Percentiles rank a stretch among this genome's conserved stretches.
Evolutionary conservation across 2,888 invertebrate genomes (phyloP).

Genomic region (Amorpha juglandis): DNA sequence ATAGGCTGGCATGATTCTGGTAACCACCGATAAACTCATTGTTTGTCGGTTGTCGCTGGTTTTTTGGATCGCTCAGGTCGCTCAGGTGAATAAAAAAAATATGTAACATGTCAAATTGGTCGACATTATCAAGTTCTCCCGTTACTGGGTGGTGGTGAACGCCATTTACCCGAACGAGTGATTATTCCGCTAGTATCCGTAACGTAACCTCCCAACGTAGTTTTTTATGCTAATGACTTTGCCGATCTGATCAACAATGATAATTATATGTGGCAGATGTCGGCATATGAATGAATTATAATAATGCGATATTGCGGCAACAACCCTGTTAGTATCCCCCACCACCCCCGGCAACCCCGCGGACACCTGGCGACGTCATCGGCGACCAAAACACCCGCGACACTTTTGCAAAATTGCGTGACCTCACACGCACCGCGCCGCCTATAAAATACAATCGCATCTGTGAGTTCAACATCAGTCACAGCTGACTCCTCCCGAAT

Average conservation of each 20-base stretch:
- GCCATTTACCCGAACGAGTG: too few relatives aligned
- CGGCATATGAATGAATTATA: slow-evolving; percentile 21
- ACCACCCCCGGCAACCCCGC: background rate
- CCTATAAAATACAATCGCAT: slow-evolving; percentile 41
- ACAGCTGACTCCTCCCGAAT: slow-evolving; percentile 32
- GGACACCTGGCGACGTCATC: background rate
- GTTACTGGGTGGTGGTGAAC: too few relatives aligned
- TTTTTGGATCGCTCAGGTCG: too few relatives aligned
- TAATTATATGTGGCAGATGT: slow-evolving; percentile 5
- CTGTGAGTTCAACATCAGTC: slow-evolving; percentile 37
- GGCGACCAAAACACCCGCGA: slow-evolving; percentile 9
- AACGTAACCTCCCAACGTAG: too few relatives aligned
- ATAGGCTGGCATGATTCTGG: too few relatives aligned
- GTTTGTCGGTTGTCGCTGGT: too few relatives aligned
- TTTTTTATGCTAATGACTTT: background rate
- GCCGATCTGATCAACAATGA: background rate
- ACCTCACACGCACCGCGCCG: slow-evolving; percentile 30
- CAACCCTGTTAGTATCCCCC: background rate
- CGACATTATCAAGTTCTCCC: too few relatives aligned
- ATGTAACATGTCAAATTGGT: too few relatives aligned
- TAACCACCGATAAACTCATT: too few relatives aligned
- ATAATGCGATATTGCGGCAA: slow-evolving; percentile 19
- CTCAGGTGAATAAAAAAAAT: too few relatives aligned
- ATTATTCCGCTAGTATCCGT: too few relatives aligned
- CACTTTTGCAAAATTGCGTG: slow-evolving; percentile 41